A percentile compares a stretch with the other conserved stretches of the same genome.
Conservation (phyloP, 2,888 invertebrate genomes). For the Amphimallon solstitiale region DNA sequence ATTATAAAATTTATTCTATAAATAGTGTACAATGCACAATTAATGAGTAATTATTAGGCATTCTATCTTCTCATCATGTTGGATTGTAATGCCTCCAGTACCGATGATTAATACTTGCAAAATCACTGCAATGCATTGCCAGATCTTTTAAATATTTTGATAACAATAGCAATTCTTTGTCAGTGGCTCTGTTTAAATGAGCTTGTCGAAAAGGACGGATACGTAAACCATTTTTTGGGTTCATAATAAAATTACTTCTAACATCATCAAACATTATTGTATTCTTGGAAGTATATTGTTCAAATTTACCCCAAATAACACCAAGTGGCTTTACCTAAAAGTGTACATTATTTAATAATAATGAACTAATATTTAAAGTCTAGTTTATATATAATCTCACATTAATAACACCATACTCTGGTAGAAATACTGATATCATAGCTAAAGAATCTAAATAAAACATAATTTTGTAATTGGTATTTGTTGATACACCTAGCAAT, state of each 20-base stretch:
- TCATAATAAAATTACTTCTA: constrained; percentile 95
- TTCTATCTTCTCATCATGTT: constrained; percentile 4
- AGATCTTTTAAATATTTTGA: constrained; percentile 86
- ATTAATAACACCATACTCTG: constrained; percentile 91
- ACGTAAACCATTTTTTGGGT: constrained; percentile 91
- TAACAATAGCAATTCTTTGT: constrained; percentile 83
- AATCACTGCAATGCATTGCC: constrained; percentile 82
- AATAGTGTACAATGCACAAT: too few relatives aligned
- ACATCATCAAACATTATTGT: constrained; percentile 99
- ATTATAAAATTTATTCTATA: too few relatives aligned
- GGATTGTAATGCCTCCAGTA: constrained; percentile 86
- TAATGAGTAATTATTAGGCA: too few relatives aligned
- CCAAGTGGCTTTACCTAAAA: constrained; percentile 90
- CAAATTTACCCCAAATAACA: constrained; percentile 95
- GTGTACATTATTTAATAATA: too few relatives aligned
- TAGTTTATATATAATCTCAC: too few relatives aligned
- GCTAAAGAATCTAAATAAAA: constrained; percentile 92
- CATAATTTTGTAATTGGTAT: constrained; percentile 88
- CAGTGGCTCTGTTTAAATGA: constrained; percentile 85
- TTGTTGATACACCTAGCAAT: constrained; percentile 83
- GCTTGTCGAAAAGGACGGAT: constrained; percentile 93
- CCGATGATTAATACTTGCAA: constrained; percentile 85
- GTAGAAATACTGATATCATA: constrained; percentile 94
- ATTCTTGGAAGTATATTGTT: constrained; percentile 88
- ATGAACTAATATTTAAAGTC: too few relatives aligned